Base-by-base conservation (phyloP, 2,888 invertebrate species). In the Autographa pulchrina region DNA sequence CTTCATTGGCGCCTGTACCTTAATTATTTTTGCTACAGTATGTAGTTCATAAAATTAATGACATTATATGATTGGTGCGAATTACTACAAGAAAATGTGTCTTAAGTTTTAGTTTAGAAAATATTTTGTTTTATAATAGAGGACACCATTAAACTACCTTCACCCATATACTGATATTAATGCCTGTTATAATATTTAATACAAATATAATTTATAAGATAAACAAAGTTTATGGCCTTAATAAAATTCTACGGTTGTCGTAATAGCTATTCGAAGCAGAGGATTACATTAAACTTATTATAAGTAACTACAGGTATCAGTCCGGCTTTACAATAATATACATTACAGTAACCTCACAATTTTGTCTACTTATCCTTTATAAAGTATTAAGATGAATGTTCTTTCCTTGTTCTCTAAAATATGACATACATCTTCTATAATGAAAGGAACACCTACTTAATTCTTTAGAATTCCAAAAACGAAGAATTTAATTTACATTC, bases 241-340 rank as follows among this genome's bases (percentile, higher is more conserved):
- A 56, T 56, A 56, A 56, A 56, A 56, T 56, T 56, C 20, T 56
- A 56, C 18, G 54, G 54, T 20, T 56, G 14, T 56, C 54, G 54
- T 56, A 56, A 56, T 25, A 56, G 20, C 54, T 56, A 56, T 25
- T 56, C 25, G 54, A 54, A 20, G 54, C 11, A 14, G 11, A 56
- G 54, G 20, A 56, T 56, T 56, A 56, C 54, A 25, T 56, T 13
- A 25, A 25, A 56, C 20, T 56, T 20, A 25, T 25, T 56, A 25
- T 56, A 20, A 56, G 0, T 56, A 56, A 56, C 20, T 56, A 20
- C 20, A 11, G 54, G 18, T 20, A 54, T 52, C 52, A 11, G 16
- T 54, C 16, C 20, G 18, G 20, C 54, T 54, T 43, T 54, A 20
- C 18, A 56, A 0, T 56, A 9, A 25, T 25, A 56, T 2, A 13